Conservation (phyloP, 2,113 vertebrate species). For the Paralichthys olivaceus region DNA sequence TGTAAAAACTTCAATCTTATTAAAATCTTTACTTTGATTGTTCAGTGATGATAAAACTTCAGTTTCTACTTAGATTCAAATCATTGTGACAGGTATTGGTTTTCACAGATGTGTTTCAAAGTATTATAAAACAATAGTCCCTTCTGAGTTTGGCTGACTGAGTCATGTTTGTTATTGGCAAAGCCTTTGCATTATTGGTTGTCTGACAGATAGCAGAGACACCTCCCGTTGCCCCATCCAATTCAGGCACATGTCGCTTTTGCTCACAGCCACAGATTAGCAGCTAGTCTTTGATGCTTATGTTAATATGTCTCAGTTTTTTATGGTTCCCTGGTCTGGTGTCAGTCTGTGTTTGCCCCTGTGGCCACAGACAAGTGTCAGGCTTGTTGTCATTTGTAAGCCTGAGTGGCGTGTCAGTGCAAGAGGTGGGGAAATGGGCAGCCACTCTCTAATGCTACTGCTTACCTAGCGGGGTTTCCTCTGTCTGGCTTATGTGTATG, state of each 20-base stretch:
- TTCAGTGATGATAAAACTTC: neutral
- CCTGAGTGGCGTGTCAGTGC: conserved; percentile 30
- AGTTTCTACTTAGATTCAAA: neutral
- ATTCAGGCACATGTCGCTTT: neutral
- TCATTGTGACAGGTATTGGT: neutral
- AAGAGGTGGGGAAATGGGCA: conserved; percentile 30
- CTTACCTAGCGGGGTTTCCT: conserved; percentile 24
- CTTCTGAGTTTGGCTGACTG: neutral
- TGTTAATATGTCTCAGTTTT: conserved; percentile 54
- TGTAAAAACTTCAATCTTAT: no score
- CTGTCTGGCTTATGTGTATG: conserved; percentile 21
- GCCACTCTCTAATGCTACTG: neutral
- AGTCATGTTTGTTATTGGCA: neutral
- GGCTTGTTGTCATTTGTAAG: conserved; percentile 47
- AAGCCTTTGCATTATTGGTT: conserved; percentile 7
- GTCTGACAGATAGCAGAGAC: conserved; percentile 8
- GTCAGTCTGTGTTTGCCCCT: conserved; percentile 25
- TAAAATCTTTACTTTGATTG: neutral
- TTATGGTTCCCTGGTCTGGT: conserved; percentile 22
- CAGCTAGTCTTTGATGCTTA: conserved; percentile 36
- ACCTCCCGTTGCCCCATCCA: neutral
- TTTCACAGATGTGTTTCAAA: neutral
- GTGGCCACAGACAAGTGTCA: conserved; percentile 31
- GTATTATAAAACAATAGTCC: neutral
- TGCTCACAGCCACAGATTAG: conserved; percentile 39